phyloP scores from a whole-genome alignment of 1,140 invertebrate species.

The Argopecten irradians region DNA sequence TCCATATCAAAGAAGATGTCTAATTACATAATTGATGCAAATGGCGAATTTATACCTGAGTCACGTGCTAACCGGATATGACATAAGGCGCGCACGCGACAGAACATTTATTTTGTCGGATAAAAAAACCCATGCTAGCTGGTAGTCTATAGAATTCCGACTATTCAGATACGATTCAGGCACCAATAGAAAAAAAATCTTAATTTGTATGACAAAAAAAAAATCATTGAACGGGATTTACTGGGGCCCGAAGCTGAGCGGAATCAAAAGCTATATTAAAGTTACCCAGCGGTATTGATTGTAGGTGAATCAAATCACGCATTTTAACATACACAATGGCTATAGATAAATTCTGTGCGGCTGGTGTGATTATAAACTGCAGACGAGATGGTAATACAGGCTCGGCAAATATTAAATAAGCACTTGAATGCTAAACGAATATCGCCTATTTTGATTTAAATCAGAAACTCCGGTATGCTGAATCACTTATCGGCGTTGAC shows the following conservation, averaged over 20 bases:
- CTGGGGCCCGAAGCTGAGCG: neutral
- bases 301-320: neutral
- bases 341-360: neutral
- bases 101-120: neutral
- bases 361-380: neutral
- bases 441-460: neutral
- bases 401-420: neutral
- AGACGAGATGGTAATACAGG: neutral
- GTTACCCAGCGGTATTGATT: neutral
- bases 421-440: slow-evolving; percentile 17
- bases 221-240: neutral
- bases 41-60: neutral
- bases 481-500: neutral
- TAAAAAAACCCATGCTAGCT: neutral
- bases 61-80: neutral
- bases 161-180: neutral
- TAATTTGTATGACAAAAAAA: neutral
- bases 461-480: neutral
- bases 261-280: neutral
- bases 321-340: neutral
- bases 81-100: neutral
- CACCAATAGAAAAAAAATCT: neutral
- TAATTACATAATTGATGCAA: slow-evolving; percentile 11
- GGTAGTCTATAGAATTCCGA: neutral
- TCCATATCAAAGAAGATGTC: neutral